Base-by-base conservation (phyloP, 2,888 invertebrate species). In the Dolomedes plantarius region DNA sequence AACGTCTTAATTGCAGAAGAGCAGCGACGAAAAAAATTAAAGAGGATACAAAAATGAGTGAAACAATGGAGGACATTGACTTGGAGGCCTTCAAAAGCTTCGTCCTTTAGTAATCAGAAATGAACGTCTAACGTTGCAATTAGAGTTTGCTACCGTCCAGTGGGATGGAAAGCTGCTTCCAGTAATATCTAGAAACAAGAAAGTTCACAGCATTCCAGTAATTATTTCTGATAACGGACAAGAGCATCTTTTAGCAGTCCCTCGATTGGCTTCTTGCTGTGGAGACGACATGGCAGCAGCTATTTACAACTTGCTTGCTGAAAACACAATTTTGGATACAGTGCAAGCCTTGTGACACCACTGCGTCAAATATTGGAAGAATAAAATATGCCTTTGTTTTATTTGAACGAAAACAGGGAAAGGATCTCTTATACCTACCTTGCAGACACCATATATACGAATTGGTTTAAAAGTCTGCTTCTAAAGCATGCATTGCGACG, bases 261-360 rank as follows among this genome's bases (percentile, higher is more conserved):
- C 28, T 65, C 65, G 65, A 27, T 23, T 65, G 28, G 27, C 23
- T 65, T 65, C 65, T 28, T 19, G 28, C 65, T 65, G 65, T 65
- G 3, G 7, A 65, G 28, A 65, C 65, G 16, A 23, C 27, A 65
- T 65, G 28, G 65, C 65, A 65, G 65, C 65, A 65, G 27, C 27
- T 65, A 65, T 23, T 65, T 65, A 28, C 16, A 65, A 65, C 27
- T 23, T 65, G 28, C 27, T 65, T 65, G 65, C 27, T 29, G 65
- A 65, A 65, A 65, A 65, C 65, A 27, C 65, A 65, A 65, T 28
- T 65, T 65, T 65, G 65, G 65, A 65, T 28, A 65, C 65, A 23
- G 7, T 65, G 3, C 13, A 65, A 65, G 65, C 65, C 23, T 28
- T 23, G 27, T n/a, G 65, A 65, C 27, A 65, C 27, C 28, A 65